Evolutionary conservation across 92 coral and sea anemone species (phyloP).

Genomic region (Metridium senile): DNA sequence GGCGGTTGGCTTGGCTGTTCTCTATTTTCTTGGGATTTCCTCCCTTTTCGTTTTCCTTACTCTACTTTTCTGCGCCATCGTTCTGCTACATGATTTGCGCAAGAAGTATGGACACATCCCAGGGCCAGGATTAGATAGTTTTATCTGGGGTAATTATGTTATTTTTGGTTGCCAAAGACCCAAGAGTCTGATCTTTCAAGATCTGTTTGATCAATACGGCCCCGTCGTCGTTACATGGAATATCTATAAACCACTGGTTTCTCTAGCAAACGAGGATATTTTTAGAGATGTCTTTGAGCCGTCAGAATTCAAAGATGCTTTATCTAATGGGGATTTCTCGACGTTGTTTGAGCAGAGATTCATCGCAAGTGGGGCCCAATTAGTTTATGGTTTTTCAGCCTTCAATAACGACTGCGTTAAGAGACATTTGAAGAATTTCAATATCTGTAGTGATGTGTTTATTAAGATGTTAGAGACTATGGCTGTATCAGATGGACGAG

Average conservation of each 20-base stretch:
- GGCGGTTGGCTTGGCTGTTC: constrained; percentile 26
- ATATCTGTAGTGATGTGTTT: constrained; percentile 59
- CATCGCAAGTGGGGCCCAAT: constrained; percentile 42
- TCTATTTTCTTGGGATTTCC: constrained; percentile 10
- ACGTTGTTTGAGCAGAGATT: constrained; percentile 74
- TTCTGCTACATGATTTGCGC: constrained; percentile 36
- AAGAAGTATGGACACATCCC: constrained; percentile 44
- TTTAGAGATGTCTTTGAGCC: constrained; percentile 51
- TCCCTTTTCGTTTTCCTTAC: constrained; percentile 17
- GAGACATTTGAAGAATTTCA: constrained; percentile 60
- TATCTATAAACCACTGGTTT: constrained; percentile 64
- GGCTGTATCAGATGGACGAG: constrained; percentile 59
- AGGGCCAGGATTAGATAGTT: constrained; percentile 44
- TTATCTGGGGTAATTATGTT: constrained; percentile 42
- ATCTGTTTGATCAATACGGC: constrained; percentile 52
- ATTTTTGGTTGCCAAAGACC: constrained; percentile 13
- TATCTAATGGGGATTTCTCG: constrained; percentile 31
- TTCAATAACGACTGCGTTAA: constrained; percentile 56
- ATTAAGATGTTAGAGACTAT: constrained; percentile 46
- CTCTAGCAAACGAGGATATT: constrained; percentile 54
- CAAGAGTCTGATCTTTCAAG: constrained; percentile 39
- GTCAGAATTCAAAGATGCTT: constrained; percentile 50
- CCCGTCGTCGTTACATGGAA: constrained; percentile 72
- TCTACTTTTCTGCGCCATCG: constrained; percentile 26
- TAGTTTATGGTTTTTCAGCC: constrained; percentile 53